phyloP scores from a whole-genome alignment of 2,113 vertebrate species.

The Rhabdomys dilectus region DNA sequence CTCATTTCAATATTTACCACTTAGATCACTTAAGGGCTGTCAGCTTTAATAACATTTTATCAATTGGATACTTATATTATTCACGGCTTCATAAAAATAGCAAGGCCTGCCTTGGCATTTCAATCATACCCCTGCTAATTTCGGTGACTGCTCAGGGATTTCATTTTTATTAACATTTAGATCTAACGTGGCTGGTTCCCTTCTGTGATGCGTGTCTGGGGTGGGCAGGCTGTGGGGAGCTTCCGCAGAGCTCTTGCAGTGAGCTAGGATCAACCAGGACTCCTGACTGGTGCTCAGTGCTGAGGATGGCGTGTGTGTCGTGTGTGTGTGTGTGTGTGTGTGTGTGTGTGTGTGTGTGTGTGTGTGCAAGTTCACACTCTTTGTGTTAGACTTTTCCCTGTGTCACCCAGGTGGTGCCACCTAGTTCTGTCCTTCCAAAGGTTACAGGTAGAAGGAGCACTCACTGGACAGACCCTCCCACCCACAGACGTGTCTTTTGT shows the following conservation, averaged over 20 bases:
- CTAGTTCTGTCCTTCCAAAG: constrained; percentile 61
- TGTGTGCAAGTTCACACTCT: no score
- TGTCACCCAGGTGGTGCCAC: neutral
- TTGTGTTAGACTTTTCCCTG: neutral
- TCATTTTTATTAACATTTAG: constrained; percentile 87
- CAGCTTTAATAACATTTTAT: constrained; percentile 93
- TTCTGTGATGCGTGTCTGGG: constrained; percentile 58
- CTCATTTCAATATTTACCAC: constrained; percentile 94
- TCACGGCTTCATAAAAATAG: constrained; percentile 91
- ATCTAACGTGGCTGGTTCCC: constrained; percentile 76
- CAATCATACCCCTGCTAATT: constrained; percentile 86
- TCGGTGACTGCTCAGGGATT: constrained; percentile 88
- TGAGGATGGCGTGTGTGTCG: neutral
- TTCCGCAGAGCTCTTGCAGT: neutral
- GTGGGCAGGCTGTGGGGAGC: neutral
- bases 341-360: no score
- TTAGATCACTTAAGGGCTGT: constrained; percentile 94
- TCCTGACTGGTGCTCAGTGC: neutral
- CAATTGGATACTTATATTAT: constrained; percentile 93
- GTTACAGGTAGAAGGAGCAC: neutral
- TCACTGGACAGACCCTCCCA: constrained; percentile 40
- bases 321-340: no score
- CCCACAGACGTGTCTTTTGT: constrained; percentile 79
- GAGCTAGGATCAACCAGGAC: neutral
- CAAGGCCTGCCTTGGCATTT: constrained; percentile 87